These are phyloP conservation scores for Tichodroma muraria DNA, from an alignment of 2,113 vertebrate species.

Conservation along the genomic window DNA sequence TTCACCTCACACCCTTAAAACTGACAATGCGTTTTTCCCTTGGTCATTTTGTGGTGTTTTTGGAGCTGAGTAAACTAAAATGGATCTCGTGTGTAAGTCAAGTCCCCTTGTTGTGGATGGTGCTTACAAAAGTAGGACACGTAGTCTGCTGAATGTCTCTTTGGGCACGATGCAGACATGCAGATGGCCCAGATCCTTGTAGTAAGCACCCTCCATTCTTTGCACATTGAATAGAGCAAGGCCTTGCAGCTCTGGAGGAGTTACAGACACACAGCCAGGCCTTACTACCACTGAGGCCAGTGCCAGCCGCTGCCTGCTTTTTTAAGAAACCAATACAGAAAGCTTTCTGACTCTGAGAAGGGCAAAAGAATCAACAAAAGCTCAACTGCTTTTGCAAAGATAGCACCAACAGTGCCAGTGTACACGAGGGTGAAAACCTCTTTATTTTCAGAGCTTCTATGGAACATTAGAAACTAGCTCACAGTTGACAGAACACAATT, in stretches of 20 bases:
- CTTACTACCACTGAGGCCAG: not conserved
- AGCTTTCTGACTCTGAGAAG: conserved; percentile 21
- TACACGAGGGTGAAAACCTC: conserved; percentile 46
- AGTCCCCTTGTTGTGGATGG: not conserved
- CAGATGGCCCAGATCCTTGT: conserved; percentile 15
- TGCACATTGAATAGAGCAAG: not conserved
- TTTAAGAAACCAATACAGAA: conserved; percentile 27
- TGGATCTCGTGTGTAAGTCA: not conserved
- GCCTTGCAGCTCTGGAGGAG: not conserved
- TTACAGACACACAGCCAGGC: not conserved
- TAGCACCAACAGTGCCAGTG: conserved; percentile 44
- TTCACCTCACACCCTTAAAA: not conserved
- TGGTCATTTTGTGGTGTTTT: not conserved
- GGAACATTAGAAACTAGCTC: not conserved
- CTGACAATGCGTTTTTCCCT: not conserved
- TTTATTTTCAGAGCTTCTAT: conserved; percentile 26
- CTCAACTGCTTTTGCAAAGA: conserved; percentile 43
- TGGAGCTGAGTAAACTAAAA: not conserved
- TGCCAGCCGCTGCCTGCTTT: conserved; percentile 25
- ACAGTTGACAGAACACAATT: conserved; percentile 15
- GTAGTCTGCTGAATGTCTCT: not conserved
- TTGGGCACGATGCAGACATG: not conserved
- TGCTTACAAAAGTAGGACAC: not conserved
- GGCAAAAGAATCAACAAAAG: conserved; percentile 46
- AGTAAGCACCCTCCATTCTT: conserved; percentile 9